phyloP scores from a whole-genome alignment of 2,888 invertebrate species.

The Limenitis arthemis region DNA sequence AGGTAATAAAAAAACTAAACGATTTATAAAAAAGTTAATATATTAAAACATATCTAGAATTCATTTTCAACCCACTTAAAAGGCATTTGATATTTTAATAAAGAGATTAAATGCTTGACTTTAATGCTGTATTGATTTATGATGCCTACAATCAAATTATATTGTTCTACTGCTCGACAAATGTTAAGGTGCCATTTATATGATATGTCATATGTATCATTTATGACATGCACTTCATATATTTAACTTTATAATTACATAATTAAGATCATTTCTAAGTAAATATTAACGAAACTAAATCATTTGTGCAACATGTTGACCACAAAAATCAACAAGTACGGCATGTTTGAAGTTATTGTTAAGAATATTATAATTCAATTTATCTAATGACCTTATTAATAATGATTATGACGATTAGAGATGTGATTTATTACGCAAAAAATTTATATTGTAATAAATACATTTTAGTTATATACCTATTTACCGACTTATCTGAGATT shows the following conservation, averaged over 20 bases:
- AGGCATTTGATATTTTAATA: slow-evolving; percentile 10
- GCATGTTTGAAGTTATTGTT: not conserved
- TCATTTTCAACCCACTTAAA: slow-evolving; percentile 1
- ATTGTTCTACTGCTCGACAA: slow-evolving; percentile 18
- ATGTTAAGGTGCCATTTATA: slow-evolving; percentile 14
- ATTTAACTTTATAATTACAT: too few relatives aligned
- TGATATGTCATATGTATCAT: slow-evolving; percentile 27
- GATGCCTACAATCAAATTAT: not conserved
- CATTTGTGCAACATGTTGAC: too few relatives aligned
- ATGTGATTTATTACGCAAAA: too few relatives aligned
- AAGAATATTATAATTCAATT: slow-evolving; percentile 5
- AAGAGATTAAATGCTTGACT: slow-evolving; percentile 1
- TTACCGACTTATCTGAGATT: too few relatives aligned
- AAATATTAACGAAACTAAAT: slow-evolving; percentile 1
- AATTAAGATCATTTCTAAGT: too few relatives aligned
- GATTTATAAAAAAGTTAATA: not conserved
- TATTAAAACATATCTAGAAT: not conserved
- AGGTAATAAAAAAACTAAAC: slow-evolving; percentile 3
- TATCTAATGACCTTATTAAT: not conserved
- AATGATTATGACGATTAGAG: slow-evolving; percentile 8
- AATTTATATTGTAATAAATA: too few relatives aligned
- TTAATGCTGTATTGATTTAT: slow-evolving; percentile 9
- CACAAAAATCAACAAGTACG: not conserved
- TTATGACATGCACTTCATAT: too few relatives aligned
- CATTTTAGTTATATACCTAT: too few relatives aligned